Base-by-base conservation (phyloP, 23 tunicate species). In the Halocynthia aurantium region DNA sequence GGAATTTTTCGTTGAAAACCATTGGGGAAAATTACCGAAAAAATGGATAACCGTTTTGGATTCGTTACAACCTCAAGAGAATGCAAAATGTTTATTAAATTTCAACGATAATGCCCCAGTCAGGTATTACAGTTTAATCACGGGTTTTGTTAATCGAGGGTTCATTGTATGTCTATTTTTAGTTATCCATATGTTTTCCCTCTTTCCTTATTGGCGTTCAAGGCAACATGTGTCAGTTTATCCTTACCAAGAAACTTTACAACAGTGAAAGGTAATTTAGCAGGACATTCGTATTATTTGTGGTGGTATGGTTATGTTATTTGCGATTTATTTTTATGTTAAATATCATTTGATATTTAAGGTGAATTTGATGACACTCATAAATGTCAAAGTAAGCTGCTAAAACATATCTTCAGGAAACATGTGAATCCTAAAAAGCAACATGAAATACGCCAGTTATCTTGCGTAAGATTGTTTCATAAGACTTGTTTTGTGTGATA, bases 381-480 rank as follows among this genome's bases (percentile, higher is more conserved):
- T 10, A 8, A 22, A 21, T 50, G 78, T 17, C 78, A 67, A 64
- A 71, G 56, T 71, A 69, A 44, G 11, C 18, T 73, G 50, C 15
- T 80, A 0, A 73, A 86, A 40, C 75, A 81, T 53, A 86, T 86
- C 51, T 86, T 75, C 52, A 70, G 85, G 61, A 86, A 86, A 57
- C 92, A 86, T 55, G 71, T 81, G 17, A 64, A 60, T n/a, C 82
- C 80, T 7, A 87, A 87, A 50, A 87, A 87, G 62, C 83, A 77
- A 50, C 93, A 87, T 64, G 93, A 87, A 87, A 87, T 87, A 10
- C 19, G 65, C 21, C 57, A 40, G 7, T 62, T 87, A 6, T 61
- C 81, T 10, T 31, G 44, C 44, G 44, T 57, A 82, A 67, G 80
- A 64, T 73, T 81, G 70, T 61, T 57, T 76, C 6, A 60, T 10